Conservation (phyloP, 2,888 invertebrate genomes). For the Drosophila demipolita region DNA sequence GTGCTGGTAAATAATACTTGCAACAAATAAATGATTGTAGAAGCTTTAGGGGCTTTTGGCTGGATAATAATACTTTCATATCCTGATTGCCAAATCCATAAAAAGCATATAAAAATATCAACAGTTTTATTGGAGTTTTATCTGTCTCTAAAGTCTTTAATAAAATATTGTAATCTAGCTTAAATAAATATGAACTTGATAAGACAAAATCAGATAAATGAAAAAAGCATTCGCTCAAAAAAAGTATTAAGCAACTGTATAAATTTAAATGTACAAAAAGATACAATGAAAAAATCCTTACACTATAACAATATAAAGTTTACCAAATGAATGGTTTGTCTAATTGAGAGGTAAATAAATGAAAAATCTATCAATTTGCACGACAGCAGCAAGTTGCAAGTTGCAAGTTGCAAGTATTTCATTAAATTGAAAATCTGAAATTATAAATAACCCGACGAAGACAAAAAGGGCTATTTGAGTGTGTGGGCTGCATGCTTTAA, state of each 20-base stretch:
- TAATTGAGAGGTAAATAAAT: conserved; percentile 23
- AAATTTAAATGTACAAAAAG: neutral
- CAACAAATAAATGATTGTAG: conserved; percentile 22
- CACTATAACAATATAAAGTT: neutral
- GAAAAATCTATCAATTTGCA: neutral
- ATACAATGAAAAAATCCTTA: neutral
- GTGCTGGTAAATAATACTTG: conserved; percentile 33
- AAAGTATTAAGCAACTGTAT: neutral
- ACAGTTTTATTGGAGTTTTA: neutral
- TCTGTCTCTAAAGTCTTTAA: neutral
- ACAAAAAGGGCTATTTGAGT: neutral
- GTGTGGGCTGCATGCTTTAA: conserved; percentile 12
- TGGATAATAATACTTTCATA: neutral
- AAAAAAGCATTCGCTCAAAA: neutral
- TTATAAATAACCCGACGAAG: neutral
- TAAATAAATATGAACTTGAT: neutral
- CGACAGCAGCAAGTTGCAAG: too few relatives aligned
- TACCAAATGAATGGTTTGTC: neutral
- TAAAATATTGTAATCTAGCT: neutral
- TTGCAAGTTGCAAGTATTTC: conserved; percentile 4
- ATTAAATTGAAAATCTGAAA: conserved; percentile 21
- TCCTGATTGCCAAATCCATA: neutral
- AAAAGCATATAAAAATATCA: neutral
- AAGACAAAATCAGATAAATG: neutral
- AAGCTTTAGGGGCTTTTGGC: conserved; percentile 2